Evolutionary conservation across 1,140 invertebrate genomes (phyloP).

Genomic region (Manduca sexta): DNA sequence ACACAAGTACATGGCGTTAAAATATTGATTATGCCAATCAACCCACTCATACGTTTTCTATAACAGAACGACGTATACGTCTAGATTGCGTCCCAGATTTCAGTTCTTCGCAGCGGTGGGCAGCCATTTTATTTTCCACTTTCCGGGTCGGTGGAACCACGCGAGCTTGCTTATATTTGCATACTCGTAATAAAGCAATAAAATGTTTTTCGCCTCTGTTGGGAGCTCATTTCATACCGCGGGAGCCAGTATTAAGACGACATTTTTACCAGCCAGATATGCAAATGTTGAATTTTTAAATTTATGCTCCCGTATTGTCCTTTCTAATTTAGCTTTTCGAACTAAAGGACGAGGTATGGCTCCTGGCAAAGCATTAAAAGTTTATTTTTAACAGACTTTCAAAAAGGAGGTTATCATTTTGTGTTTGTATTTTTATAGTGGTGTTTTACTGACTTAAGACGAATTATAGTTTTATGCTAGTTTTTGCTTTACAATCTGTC

Average conservation of each 20-base stretch:
- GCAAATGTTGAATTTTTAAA: background rate
- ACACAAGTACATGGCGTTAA: background rate
- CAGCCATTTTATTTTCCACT: slow-evolving; percentile 43
- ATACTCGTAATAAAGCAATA: slow-evolving; percentile 43
- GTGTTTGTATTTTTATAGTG: too few relatives aligned
- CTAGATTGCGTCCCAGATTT: slow-evolving; percentile 44
- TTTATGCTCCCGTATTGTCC: too few relatives aligned
- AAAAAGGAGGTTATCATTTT: too few relatives aligned
- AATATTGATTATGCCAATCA: too few relatives aligned
- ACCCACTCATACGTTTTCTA: too few relatives aligned
- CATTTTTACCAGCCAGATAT: slow-evolving; percentile 2
- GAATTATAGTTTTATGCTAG: too few relatives aligned
- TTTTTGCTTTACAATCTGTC: too few relatives aligned
- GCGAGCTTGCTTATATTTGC: slow-evolving; percentile 40
- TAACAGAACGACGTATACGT: slow-evolving; percentile 22
- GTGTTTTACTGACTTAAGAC: too few relatives aligned
- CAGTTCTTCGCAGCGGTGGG: slow-evolving; percentile 25
- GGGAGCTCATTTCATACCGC: slow-evolving; percentile 24
- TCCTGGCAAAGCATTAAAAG: too few relatives aligned
- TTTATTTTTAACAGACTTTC: too few relatives aligned
- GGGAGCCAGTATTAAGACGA: slow-evolving; percentile 5
- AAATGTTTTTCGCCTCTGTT: slow-evolving; percentile 23
- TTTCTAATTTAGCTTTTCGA: too few relatives aligned
- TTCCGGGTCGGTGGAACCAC: slow-evolving; percentile 42
- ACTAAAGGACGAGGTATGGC: too few relatives aligned